phyloP scores from a whole-genome alignment of 2,888 invertebrate genomes.

The Ctena decussata region DNA sequence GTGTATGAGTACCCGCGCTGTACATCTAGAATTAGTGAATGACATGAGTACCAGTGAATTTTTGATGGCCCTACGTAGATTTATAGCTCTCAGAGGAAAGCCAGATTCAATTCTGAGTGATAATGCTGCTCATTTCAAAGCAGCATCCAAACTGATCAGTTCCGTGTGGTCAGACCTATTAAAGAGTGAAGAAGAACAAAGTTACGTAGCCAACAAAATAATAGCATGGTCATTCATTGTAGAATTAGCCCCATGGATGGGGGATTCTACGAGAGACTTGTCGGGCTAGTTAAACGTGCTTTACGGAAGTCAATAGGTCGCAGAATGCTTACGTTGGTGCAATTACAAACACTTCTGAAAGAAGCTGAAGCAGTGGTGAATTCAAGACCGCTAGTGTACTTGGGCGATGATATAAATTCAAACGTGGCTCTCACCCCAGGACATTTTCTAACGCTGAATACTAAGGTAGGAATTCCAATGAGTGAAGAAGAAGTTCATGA shows the following conservation, averaged over 20 bases:
- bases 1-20: conserved; percentile 2
- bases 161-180: background rate
- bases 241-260: conserved; percentile 6
- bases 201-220: background rate
- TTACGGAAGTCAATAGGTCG: conserved; percentile 14
- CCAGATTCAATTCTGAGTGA: background rate
- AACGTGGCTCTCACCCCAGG: conserved; percentile 16
- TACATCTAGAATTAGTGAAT: conserved; percentile 5
- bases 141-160: background rate
- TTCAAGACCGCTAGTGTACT: conserved; percentile 32
- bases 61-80: no score
- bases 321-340: background rate
- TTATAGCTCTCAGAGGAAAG: background rate
- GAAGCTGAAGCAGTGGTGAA: conserved; percentile 23
- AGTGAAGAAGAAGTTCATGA: conserved; percentile 16
- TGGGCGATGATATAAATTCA: conserved; percentile 33
- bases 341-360: conserved; percentile 9
- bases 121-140: background rate
- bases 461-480: conserved; percentile 19
- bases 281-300: conserved; percentile 25
- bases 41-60: conserved; percentile 21
- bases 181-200: no score
- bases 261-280: conserved; percentile 23
- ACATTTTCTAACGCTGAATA: conserved; percentile 32
- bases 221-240: background rate